Evolutionary conservation across 2,888 invertebrate species (phyloP).

Genomic region (Mythimna vitellina): DNA sequence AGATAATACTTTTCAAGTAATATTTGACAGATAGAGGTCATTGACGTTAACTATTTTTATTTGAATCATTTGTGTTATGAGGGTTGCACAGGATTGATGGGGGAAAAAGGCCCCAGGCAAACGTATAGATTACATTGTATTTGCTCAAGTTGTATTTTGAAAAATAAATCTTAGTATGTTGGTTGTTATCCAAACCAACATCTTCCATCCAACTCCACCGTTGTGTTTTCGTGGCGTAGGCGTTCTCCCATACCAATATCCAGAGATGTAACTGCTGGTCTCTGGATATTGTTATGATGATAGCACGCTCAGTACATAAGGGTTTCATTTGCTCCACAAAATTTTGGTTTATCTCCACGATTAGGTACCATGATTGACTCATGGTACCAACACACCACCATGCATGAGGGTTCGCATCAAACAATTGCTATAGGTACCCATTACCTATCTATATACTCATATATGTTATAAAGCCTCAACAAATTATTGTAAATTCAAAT

Average conservation of each 20-base stretch:
- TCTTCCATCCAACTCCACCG: neutral
- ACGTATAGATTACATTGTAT: neutral
- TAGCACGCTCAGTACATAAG: neutral
- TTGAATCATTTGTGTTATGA: too few species aligned
- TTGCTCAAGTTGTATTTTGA: too few species aligned
- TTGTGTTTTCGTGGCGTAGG: neutral
- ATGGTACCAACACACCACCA: too few species aligned
- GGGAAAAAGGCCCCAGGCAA: too few species aligned
- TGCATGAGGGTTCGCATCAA: constrained; percentile 5
- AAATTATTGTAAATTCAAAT: neutral
- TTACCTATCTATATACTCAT: neutral
- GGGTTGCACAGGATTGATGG: neutral
- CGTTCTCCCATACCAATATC: too few species aligned
- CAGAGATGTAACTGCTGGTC: too few species aligned
- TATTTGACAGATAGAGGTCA: too few species aligned
- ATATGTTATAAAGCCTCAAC: neutral
- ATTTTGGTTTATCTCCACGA: neutral
- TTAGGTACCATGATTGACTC: neutral
- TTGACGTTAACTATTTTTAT: too few species aligned
- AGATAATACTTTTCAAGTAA: too few species aligned
- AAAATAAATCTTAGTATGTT: neutral
- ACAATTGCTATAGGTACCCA: neutral
- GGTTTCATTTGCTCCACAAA: too few species aligned
- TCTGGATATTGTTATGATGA: too few species aligned
- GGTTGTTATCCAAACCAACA: constrained; percentile 1